These are phyloP conservation scores for Oxyura jamaicensis DNA, from an alignment of 2,113 vertebrate species.

Conservation along the genomic window DNA sequence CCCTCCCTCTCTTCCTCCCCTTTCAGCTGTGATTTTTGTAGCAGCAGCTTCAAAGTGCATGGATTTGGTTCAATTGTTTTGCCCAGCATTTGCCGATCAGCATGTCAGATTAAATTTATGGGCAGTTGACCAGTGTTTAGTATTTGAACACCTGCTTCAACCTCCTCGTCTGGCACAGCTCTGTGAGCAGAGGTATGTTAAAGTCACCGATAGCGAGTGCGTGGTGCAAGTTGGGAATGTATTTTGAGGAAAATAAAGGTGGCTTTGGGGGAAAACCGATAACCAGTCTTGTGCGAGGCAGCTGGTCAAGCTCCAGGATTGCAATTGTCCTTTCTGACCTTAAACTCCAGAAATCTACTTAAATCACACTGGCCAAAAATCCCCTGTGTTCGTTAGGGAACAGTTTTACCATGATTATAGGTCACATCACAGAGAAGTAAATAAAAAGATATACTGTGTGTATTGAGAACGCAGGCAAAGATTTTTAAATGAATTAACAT, in stretches of 20 bases:
- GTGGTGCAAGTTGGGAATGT: not conserved
- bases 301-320: not conserved
- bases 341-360: not conserved
- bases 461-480: not conserved
- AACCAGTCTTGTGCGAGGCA: not conserved
- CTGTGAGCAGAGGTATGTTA: not conserved
- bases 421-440: not conserved
- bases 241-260: conserved; percentile 11
- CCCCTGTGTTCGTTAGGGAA: not conserved
- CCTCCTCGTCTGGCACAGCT: not conserved
- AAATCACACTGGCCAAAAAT: not conserved
- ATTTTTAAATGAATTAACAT: not conserved
- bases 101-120: conserved; percentile 46
- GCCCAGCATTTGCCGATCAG: not conserved
- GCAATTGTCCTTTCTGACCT: not conserved
- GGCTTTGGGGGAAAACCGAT: not conserved
- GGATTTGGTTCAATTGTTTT: conserved; percentile 45
- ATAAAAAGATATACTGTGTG: not conserved
- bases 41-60: conserved; percentile 38
- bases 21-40: conserved; percentile 43
- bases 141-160: conserved; percentile 53
- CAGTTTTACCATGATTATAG: not conserved
- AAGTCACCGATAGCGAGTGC: not conserved
- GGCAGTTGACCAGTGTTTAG: not conserved
- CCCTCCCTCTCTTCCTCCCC: not conserved